These are phyloP conservation scores for Stictocephala bisonia DNA, from an alignment of 2,888 invertebrate species.

Conservation along the genomic window DNA sequence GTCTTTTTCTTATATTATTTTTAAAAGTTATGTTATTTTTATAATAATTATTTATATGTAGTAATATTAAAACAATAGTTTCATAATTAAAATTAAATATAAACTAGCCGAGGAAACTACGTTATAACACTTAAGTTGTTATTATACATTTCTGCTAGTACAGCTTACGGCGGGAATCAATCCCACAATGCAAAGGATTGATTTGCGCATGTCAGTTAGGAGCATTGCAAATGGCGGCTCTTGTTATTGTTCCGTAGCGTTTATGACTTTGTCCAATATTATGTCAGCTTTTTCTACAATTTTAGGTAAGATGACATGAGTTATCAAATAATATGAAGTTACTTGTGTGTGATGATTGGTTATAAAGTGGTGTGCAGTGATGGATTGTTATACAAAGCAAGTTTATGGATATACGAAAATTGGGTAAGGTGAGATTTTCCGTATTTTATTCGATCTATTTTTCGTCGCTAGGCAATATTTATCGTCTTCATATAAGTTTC, in stretches of 20 bases:
- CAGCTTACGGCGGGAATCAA: conserved; percentile 30
- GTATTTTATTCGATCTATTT: conserved; percentile 51
- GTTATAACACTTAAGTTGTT: no score
- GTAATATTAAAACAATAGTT: no score
- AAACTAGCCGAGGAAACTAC: no score
- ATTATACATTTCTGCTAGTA: conserved; percentile 23
- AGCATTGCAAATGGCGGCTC: conserved; percentile 98
- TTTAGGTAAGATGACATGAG: conserved; percentile 64
- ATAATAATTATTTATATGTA: no score
- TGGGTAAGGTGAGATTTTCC: conserved; percentile 72
- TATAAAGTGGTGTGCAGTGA: conserved; percentile 67
- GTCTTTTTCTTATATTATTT: no score
- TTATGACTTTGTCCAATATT: conserved; percentile 67
- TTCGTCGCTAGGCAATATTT: conserved; percentile 44
- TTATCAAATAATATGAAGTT: conserved; percentile 53
- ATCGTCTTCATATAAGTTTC: not conserved
- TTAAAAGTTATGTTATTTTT: no score
- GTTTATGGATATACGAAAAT: conserved; percentile 69
- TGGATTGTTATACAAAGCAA: conserved; percentile 65
- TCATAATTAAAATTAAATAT: no score
- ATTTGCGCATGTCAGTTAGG: conserved; percentile 80
- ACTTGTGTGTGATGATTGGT: conserved; percentile 45
- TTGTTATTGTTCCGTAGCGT: conserved; percentile 90
- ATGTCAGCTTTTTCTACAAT: conserved; percentile 66
- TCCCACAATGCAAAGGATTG: conserved; percentile 61